A percentile compares a stretch with the other conserved stretches of the same genome.
Evolutionary conservation across 2,888 invertebrate species (phyloP).

Genomic region (Rhagonycha fulva): DNA sequence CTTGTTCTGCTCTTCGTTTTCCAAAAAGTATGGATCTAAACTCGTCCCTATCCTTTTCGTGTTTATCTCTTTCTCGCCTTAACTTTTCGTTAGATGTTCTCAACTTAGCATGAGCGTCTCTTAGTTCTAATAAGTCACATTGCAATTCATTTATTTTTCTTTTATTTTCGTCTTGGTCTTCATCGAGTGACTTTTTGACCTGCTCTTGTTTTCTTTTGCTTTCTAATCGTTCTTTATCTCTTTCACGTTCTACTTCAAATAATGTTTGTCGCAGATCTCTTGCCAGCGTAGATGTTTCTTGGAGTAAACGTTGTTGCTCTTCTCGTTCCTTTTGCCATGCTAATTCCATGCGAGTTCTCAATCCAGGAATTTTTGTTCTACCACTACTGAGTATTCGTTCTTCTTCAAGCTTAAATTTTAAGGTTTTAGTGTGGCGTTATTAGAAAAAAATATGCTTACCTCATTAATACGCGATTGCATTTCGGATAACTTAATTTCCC

Average conservation of each 20-base stretch:
- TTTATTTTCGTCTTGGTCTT: slow-evolving; percentile 87
- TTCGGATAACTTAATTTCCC: slow-evolving; percentile 85
- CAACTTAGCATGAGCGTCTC: slow-evolving; percentile 90
- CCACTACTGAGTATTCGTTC: slow-evolving; percentile 83
- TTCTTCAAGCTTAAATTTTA: slow-evolving; percentile 76
- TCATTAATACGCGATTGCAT: slow-evolving; percentile 87
- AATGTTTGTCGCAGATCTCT: slow-evolving; percentile 85
- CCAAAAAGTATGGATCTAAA: slow-evolving; percentile 56
- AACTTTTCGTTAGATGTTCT: slow-evolving; percentile 90
- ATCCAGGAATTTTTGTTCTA: slow-evolving; percentile 81
- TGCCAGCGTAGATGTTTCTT: slow-evolving; percentile 88
- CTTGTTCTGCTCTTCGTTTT: slow-evolving; percentile 60
- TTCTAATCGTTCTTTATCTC: slow-evolving; percentile 87
- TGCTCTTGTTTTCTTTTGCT: slow-evolving; percentile 85
- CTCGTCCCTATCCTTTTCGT: slow-evolving; percentile 78
- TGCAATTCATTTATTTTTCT: slow-evolving; percentile 83
- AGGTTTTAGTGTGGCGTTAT: background rate
- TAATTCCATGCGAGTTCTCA: slow-evolving; percentile 85
- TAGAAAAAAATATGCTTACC: slow-evolving; percentile 51
- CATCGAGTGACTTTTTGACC: slow-evolving; percentile 80
- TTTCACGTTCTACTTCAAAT: slow-evolving; percentile 87
- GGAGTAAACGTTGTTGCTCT: slow-evolving; percentile 86
- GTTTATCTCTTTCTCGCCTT: slow-evolving; percentile 82
- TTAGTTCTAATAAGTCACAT: slow-evolving; percentile 83
- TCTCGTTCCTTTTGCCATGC: slow-evolving; percentile 95